phyloP scores from a whole-genome alignment of 1,140 invertebrate species.

The Conus ventricosus region DNA sequence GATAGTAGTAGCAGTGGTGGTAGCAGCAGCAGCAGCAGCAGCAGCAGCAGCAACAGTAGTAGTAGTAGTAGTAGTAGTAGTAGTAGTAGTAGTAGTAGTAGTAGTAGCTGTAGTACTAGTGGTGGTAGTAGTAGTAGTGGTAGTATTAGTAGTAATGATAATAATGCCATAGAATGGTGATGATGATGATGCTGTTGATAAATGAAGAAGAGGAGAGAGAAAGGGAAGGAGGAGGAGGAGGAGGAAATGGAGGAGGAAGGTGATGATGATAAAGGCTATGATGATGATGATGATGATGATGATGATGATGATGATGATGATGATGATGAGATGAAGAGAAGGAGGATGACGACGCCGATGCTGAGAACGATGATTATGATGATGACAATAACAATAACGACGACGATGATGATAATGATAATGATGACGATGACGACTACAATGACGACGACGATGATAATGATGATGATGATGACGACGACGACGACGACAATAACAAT shows the following conservation, averaged over 20 bases:
- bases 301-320: neutral
- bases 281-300: neutral
- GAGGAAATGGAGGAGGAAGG: neutral
- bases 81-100: constrained; percentile 27
- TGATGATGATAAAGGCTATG: neutral
- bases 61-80: constrained; percentile 31
- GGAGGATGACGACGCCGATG: neutral
- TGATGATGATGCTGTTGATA: neutral
- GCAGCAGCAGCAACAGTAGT: constrained; percentile 2
- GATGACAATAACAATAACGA: neutral
- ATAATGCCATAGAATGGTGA: neutral
- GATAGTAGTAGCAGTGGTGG: constrained; percentile 21
- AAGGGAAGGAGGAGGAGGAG: neutral
- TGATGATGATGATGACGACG: constrained; percentile 12
- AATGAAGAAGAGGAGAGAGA: neutral
- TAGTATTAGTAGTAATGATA: neutral
- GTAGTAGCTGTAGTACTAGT: constrained; percentile 10
- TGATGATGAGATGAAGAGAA: neutral
- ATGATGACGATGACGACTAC: neutral
- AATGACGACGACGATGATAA: constrained; percentile 18
- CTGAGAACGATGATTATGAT: neutral
- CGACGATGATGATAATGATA: neutral
- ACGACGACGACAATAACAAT: constrained; percentile 14
- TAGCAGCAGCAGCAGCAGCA: constrained; percentile 18
- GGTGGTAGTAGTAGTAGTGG: constrained; percentile 24